Base-by-base conservation (phyloP, 2,113 vertebrate genomes). In the Mormyrus iriodes region DNA sequence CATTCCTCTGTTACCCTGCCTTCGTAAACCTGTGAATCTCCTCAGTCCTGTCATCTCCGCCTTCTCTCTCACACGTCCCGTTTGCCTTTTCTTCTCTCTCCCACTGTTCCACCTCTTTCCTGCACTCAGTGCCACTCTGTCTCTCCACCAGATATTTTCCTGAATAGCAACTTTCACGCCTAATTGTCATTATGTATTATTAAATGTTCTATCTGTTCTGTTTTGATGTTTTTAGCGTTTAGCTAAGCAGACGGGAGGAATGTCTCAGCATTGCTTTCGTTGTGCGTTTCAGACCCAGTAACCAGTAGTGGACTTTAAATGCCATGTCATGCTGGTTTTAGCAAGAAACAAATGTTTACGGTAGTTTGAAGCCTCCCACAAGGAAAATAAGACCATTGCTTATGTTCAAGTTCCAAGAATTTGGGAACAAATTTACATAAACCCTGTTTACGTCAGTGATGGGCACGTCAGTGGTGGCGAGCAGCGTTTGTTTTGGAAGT, bases 271-370 rank as follows among this genome's bases (percentile, higher is more conserved):
- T 93, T 91, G 92, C 92, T 91, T 93, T 93, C 93, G 93, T 94
- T 95, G 94, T 93, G 94, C 92, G 93, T 94, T 69, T 94, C 92
- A 92, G 90, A 91, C 93, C 90, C 90, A 90, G 91, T 87, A 90
- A 92, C 91, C 91, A 92, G 94, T 94, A 94, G 95, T 93, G 94
- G 93, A 89, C 92, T 93, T 94, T 91, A 95, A 96, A 95, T 95
- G 95, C 94, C 95, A 95, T 95, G 95, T 95, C 94, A 95, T 92
- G 93, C 93, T 91, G 93, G 92, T 96, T 69, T 94, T 95, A 95
- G 94, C 93, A 90, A 88, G 88, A 93, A 93, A 93, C 94, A 96
- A 96, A 96, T 96, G 96, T 96, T 96, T 96, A 96, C 92, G 91
- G 94, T 91, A 95, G 93, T 90, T 92, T 69, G 93, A 94, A 95